phyloP scores from a whole-genome alignment of 2,888 invertebrate genomes.

The Scotopteryx bipunctaria region DNA sequence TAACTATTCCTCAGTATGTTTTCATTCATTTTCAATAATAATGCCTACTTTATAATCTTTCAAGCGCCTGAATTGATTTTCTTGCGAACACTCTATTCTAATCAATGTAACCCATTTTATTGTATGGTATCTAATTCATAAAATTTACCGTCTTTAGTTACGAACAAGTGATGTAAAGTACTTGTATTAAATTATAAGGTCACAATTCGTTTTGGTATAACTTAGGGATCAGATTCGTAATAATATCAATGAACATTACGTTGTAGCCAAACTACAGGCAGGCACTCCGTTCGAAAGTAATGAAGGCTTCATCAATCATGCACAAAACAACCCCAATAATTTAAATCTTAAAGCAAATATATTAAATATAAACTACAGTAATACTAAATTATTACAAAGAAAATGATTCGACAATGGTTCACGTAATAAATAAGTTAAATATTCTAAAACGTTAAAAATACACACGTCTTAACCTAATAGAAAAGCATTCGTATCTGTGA shows the following conservation, averaged over 20 bases:
- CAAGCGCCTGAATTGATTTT: slow-evolving; percentile 77
- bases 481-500: slow-evolving; percentile 77
- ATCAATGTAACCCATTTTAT: slow-evolving; percentile 64
- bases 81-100: slow-evolving; percentile 71
- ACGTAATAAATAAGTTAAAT: slow-evolving; percentile 83
- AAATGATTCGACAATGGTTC: slow-evolving; percentile 79
- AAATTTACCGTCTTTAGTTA: slow-evolving; percentile 66
- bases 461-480: slow-evolving; percentile 82
- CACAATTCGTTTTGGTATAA: slow-evolving; percentile 56
- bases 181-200: slow-evolving; percentile 57
- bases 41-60: slow-evolving; percentile 82
- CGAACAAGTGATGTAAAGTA: slow-evolving; percentile 47
- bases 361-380: slow-evolving; percentile 81
- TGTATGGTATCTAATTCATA: slow-evolving; percentile 67
- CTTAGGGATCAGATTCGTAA: slow-evolving; percentile 58
- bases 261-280: slow-evolving; percentile 64
- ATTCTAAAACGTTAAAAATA: slow-evolving; percentile 83
- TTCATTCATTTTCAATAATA: slow-evolving; percentile 79
- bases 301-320: slow-evolving; percentile 71
- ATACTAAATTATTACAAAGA: slow-evolving; percentile 81
- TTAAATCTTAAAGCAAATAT: slow-evolving; percentile 79
- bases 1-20: slow-evolving; percentile 82
- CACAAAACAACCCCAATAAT: slow-evolving; percentile 76
- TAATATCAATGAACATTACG: slow-evolving; percentile 52
- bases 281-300: slow-evolving; percentile 76